These are phyloP conservation scores for Sturmia bella DNA, from an alignment of 2,888 invertebrate species.

Conservation along the genomic window DNA sequence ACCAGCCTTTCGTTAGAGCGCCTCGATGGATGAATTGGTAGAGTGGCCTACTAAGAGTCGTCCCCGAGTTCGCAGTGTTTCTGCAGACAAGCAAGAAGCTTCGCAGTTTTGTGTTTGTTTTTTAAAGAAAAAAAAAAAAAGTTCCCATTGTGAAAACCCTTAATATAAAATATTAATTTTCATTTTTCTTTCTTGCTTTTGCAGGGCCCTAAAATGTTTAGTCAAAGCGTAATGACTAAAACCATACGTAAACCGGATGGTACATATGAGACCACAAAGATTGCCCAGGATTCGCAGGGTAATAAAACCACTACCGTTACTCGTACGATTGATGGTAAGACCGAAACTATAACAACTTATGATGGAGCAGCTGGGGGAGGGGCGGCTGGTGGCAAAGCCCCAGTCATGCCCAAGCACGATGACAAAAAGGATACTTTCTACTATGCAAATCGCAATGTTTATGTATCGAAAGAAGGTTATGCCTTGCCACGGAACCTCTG, in stretches of 20 bases:
- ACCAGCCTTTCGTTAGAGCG: too few relatives aligned
- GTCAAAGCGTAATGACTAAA: slow-evolving; percentile 83
- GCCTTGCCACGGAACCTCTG: slow-evolving; percentile 82
- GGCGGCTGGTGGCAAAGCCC: slow-evolving; percentile 45
- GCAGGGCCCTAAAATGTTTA: slow-evolving; percentile 82
- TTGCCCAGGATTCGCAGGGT: slow-evolving; percentile 84
- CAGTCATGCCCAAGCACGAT: slow-evolving; percentile 30
- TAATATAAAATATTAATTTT: background rate
- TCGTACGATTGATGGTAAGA: slow-evolving; percentile 78
- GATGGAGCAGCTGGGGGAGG: slow-evolving; percentile 68
- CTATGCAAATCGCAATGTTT: slow-evolving; percentile 79
- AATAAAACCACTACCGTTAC: slow-evolving; percentile 85
- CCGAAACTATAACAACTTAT: slow-evolving; percentile 78
- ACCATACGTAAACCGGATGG: slow-evolving; percentile 84
- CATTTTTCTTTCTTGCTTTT: background rate
- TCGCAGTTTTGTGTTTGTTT: too few relatives aligned
- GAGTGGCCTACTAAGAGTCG: too few relatives aligned
- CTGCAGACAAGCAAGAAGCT: too few relatives aligned
- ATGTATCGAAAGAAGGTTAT: slow-evolving; percentile 81
- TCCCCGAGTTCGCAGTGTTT: too few relatives aligned
- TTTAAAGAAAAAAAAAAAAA: too few relatives aligned
- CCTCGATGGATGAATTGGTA: too few relatives aligned
- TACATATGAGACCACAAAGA: slow-evolving; percentile 83
- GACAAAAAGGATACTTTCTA: slow-evolving; percentile 57
- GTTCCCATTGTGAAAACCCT: too few relatives aligned